Evolutionary conservation across 2,888 invertebrate species (phyloP), one percentile per base, ranked within the genome.

Genomic region (Troides aeacus): DNA sequence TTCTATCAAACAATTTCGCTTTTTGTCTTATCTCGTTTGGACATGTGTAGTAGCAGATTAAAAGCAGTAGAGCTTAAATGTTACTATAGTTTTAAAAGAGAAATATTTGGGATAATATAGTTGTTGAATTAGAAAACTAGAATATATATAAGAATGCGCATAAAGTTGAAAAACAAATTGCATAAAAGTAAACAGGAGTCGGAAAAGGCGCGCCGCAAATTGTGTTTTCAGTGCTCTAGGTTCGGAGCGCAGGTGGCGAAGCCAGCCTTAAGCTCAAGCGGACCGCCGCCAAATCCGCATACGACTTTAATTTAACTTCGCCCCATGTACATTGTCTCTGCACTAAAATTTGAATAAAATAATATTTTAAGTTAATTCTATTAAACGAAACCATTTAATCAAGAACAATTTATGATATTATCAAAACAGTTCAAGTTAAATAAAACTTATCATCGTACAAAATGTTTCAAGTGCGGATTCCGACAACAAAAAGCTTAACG

Each of bases 221-320:
- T 87, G 87, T 88, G 84, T 89, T 90, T 86, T 83, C 88, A 87
- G 81, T 83, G 81, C 79, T 30, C 30, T 81, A 77, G 79, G 81
- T 82, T 76, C 73, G 75, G 83, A 80, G 78, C 79, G 87, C 91
- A 90, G 90, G 89, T 90, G 90, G 82, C 79, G 75, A 74, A 77
- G 79, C 81, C 76, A 76, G 81, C 82, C 86, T 85, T 89, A 86
- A 89, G 88, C 89, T 84, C 77, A 77, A 79, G 79, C 83, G 81
- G 83, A 77, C 84, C 84, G 80, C 81, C 82, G 79, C 85, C 81
- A 86, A 89, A 89, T 89, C 89, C 88, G 85, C 83, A 84, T 83
- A 80, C 84, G 86, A 89, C 88, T 92, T 90, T 90, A 88, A 92
- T 91, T 91, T 92, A 91, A 92, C 89, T 92, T 91, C 84, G 85